Evolutionary conservation across 2,797 vertebrate genomes (phyloP), one percentile per base, ranked within the genome.

Genomic region (Manis javanica): DNA sequence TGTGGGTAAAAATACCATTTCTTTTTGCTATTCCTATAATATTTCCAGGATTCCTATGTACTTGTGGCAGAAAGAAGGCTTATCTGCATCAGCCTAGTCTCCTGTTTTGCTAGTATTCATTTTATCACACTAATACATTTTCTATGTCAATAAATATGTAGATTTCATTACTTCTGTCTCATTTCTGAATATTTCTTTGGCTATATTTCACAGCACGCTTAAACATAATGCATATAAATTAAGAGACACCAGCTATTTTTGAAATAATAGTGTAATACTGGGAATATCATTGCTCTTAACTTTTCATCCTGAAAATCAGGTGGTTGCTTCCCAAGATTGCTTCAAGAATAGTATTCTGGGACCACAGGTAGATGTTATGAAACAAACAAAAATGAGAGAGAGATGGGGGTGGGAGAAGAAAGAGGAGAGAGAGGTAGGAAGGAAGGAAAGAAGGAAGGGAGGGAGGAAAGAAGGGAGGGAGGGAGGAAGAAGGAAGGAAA

Each of bases 361-460:
- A 51, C 9, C 5, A 63, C 23, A 79, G 55, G 13, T 12, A 71
- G 12, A 63, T 63, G 11, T 78, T n/a, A n/a, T 29, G 26, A 49
- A 75, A 31, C 5, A 51, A 18, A 10, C 5, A n/a, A 59, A 19
- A 24, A n/a, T 39, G 37, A 26, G 14, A 77, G 55, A 49, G 9
- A 57, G 12, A 51, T 11, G 16, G 26, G 14, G 11, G 19, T 26
- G 37, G n/a, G 2, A 1, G 13, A 8, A 37, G 11, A 18, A 7
- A 29, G 34, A 14, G 12, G 29, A 12, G 5, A 55, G 18, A 7
- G 1, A 8, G 1, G 23, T 0, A 8, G 42, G 53, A 0, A 26
- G 13, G 5, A 0, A 11, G 8, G 6, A 1, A 24, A 5, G 13
- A 10, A 1, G 2, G 3, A 10, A n/a, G 29, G 6, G 10, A 29